Evolutionary conservation across 1,140 invertebrate genomes (phyloP).

Genomic region (Diabrotica undecimpunctata): DNA sequence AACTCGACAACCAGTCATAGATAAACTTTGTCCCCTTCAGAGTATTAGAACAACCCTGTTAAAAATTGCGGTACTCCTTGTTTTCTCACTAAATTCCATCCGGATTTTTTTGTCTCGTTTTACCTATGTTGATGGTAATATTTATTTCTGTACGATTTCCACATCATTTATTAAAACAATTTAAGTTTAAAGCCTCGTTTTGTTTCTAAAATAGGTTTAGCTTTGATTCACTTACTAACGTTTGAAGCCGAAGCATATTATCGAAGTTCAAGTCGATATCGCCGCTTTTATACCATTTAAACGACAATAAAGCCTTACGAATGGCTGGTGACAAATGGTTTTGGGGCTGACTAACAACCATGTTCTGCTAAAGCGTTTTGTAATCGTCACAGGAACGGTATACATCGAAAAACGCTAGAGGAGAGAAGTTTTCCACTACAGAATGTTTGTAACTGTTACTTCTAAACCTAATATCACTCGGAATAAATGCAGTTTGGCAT

Average conservation of each 20-base stretch:
- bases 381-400: constrained; percentile 25
- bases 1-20: too few species aligned
- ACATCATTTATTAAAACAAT: too few species aligned
- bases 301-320: constrained; percentile 22
- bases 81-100: too few species aligned
- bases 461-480: too few species aligned
- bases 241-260: constrained; percentile 15
- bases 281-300: constrained; percentile 23
- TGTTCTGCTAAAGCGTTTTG: constrained; percentile 22
- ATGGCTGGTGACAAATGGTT: constrained; percentile 31
- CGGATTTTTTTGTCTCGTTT: too few species aligned
- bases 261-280: constrained; percentile 17
- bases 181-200: not conserved
- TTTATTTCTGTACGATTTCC: too few species aligned
- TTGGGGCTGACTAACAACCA: constrained; percentile 24
- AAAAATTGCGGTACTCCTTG: too few species aligned
- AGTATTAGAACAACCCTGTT: too few species aligned
- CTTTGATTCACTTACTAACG: constrained; percentile 4
- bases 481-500: too few species aligned
- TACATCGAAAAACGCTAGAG: constrained; percentile 20
- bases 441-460: too few species aligned
- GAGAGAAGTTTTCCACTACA: not conserved
- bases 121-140: too few species aligned
- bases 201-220: not conserved
- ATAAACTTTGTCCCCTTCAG: too few species aligned